phyloP scores from a whole-genome alignment of 2,888 invertebrate genomes.

The Platerodrilus igneus region DNA sequence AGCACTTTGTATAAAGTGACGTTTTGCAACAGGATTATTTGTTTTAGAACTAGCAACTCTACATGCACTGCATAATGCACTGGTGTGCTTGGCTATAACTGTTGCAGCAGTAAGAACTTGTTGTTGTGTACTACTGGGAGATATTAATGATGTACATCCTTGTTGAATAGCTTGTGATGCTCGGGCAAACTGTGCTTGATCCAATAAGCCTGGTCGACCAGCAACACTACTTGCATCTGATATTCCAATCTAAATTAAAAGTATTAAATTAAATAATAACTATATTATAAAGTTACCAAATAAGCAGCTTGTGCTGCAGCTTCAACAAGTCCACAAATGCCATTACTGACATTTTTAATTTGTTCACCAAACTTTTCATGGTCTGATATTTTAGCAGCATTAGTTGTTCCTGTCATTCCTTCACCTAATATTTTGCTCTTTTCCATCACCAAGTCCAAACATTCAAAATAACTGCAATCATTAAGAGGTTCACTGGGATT shows the following conservation, averaged over 20 bases:
- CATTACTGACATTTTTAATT: conserved; percentile 76
- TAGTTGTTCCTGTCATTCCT: conserved; percentile 93
- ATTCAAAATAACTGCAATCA: conserved; percentile 88
- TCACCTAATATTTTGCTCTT: conserved; percentile 80
- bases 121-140: conserved; percentile 69
- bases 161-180: conserved; percentile 87
- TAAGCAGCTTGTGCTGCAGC: conserved; percentile 94
- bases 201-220: conserved; percentile 83
- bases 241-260: conserved; percentile 65
- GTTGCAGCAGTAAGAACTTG: conserved; percentile 89
- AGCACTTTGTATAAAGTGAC: conserved; percentile 96
- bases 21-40: conserved; percentile 83
- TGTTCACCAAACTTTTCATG: conserved; percentile 80
- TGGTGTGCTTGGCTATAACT: conserved; percentile 92
- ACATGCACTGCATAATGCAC: conserved; percentile 92
- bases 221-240: conserved; percentile 87
- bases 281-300: conserved; percentile 50
- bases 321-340: conserved; percentile 89
- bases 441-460: conserved; percentile 84
- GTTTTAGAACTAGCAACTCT: conserved; percentile 88
- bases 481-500: conserved; percentile 84
- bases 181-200: conserved; percentile 81
- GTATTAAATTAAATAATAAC: not conserved
- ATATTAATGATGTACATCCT: conserved; percentile 76
- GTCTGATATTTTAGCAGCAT: conserved; percentile 82